Evolutionary conservation across 2,888 invertebrate species (phyloP), one percentile per base, ranked within the genome.

Genomic region (Eupithecia dodoneata): DNA sequence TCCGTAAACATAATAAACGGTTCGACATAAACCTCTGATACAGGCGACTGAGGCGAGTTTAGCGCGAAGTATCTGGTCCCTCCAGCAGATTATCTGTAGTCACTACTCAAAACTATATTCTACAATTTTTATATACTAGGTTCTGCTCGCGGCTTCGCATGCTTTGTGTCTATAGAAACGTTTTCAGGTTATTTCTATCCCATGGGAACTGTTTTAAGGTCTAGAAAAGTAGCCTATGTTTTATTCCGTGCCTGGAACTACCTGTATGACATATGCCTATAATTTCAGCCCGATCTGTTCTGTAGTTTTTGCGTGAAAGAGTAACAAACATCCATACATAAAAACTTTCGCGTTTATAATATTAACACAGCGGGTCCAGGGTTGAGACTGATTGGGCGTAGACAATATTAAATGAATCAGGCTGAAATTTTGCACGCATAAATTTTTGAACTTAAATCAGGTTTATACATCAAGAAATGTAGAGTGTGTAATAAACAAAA

Each of bases 1-100:
- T 63, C 18, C 12, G 63, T 45, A 72, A 72, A 45, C 70, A 70
- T 70, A 47, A 47, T 70, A 70, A 69, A 70, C 47, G 45, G 10
- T 45, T 69, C 47, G 45, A n/a, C 66, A 15, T 42, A 41, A 42
- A 41, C 65, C n/a, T 47, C 15, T 67, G 6, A 69, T 70, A 47
- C 69, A 47, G 47, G 2, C 47, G 18, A 47, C 12, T 47, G 1
- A 47, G 47, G 2, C 47, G 18, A 47, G 18, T 47, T 12, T 15
- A 42, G 42, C 13, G 15, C 42, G 18, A 42, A 41, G 41, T 66
- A 66, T 41, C 41, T 70, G 47, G 69, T 47, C 30, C 69, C 47
- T 47, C 69, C 18, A 47, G 69, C 47, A 47, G 47, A 70, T 70
- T 47, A 70, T 47, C 4, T 59, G n/a, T 55, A 18, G 9, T 18